Evolutionary conservation across 2,888 invertebrate species (phyloP).

Genomic region (Epirrhoe tristata): DNA sequence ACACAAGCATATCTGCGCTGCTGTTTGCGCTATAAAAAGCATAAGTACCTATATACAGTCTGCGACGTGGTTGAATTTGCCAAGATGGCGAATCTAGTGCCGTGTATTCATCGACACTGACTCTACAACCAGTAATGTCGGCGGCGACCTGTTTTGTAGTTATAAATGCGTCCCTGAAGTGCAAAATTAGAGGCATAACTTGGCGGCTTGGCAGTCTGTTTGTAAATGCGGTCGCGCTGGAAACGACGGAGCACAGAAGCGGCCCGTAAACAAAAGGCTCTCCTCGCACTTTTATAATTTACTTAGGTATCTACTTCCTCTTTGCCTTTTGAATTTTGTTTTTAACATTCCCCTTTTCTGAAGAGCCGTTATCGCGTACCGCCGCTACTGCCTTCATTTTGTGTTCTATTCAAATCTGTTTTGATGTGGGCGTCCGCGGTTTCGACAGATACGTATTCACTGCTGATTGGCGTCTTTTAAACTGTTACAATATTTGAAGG

Average conservation of each 20-base stretch:
- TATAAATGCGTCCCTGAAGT: constrained; percentile 27
- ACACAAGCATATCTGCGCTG: no score
- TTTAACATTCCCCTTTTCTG: constrained; percentile 72
- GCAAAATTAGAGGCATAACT: constrained; percentile 55
- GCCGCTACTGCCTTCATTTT: constrained; percentile 66
- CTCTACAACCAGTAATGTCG: neutral
- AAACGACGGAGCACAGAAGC: constrained; percentile 61
- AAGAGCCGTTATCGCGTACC: constrained; percentile 73
- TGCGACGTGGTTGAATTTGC: no score
- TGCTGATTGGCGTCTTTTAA: constrained; percentile 28
- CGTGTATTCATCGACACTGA: neutral
- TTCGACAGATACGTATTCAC: constrained; percentile 56
- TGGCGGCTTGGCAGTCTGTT: constrained; percentile 57
- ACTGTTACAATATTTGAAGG: constrained; percentile 27
- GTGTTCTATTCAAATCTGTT: constrained; percentile 69
- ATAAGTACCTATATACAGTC: no score
- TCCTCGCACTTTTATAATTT: constrained; percentile 76
- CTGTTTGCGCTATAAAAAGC: no score
- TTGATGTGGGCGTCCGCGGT: constrained; percentile 62
- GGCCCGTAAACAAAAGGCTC: constrained; percentile 70
- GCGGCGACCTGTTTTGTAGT: constrained; percentile 18
- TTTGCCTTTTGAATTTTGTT: constrained; percentile 75
- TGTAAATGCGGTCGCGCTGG: constrained; percentile 57
- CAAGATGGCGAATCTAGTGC: no score
- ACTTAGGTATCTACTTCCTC: constrained; percentile 69